Percentiles rank a stretch among this genome's conserved stretches.
Evolutionary conservation across 2,113 vertebrate genomes (phyloP).

Genomic region (Arothron firmamentum): DNA sequence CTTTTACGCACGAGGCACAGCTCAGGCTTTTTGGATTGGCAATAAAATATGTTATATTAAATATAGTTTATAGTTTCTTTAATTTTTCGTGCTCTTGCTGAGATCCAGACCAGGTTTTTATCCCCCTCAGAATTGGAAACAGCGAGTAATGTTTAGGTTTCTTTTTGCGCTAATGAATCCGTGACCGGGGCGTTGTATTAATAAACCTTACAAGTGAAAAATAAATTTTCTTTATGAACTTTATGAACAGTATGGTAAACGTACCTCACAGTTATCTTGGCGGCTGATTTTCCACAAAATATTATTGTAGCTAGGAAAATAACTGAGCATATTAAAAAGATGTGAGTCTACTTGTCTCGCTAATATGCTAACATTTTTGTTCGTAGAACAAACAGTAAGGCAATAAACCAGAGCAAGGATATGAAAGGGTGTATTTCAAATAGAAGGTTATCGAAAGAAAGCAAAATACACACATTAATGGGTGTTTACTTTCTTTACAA

Average conservation of each 20-base stretch:
- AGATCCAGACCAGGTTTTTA: no score
- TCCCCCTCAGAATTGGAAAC: no score
- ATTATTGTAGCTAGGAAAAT: slow-evolving; percentile 35
- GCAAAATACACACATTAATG: slow-evolving; percentile 20
- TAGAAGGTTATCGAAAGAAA: slow-evolving; percentile 14
- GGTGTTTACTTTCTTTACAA: slow-evolving; percentile 26
- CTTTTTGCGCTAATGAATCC: background rate
- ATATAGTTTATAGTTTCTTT: no score
- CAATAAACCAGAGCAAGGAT: slow-evolving; percentile 25
- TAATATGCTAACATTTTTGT: slow-evolving; percentile 26
- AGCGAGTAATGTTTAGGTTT: no score
- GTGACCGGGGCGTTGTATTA: slow-evolving; percentile 2
- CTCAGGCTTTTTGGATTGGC: no score
- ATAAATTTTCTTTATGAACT: slow-evolving; percentile 5
- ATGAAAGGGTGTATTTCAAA: slow-evolving; percentile 22
- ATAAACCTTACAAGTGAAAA: slow-evolving; percentile 13
- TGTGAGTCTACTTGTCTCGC: slow-evolving; percentile 14
- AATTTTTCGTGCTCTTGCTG: no score
- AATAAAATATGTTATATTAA: no score
- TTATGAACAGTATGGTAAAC: slow-evolving; percentile 15
- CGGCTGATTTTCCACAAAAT: slow-evolving; percentile 25
- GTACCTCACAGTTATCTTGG: slow-evolving; percentile 15
- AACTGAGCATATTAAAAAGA: slow-evolving; percentile 25
- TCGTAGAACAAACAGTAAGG: slow-evolving; percentile 17
- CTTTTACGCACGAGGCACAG: no score